Evolutionary conservation across 2,113 vertebrate genomes (phyloP), one percentile per base, ranked within the genome.

Genomic region (Gambusia holbrooki): DNA sequence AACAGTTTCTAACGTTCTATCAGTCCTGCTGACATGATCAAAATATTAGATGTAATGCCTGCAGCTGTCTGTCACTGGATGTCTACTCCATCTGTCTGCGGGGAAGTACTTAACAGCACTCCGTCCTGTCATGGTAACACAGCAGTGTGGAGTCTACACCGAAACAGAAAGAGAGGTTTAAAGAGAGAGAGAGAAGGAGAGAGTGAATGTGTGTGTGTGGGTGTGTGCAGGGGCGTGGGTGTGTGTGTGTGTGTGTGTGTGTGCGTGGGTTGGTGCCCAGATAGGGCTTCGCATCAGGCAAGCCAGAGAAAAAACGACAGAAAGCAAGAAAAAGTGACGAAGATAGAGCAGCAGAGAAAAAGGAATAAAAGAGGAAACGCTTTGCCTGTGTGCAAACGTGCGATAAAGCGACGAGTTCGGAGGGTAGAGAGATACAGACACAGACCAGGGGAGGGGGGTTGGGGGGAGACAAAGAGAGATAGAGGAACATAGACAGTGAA

Each of bases 351-450:
- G 51, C 67, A 84, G 40, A 86, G 74, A 77, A 48, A 62, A 71
- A 64, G 88, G 78, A 83, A 88, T 81, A 86, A 78, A 86, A 79
- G 80, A 76, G 66, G 66, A 27, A 70, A 78, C 73, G 70, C 61
- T 0, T 42, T 17, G 85, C 71, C 74, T 84, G 77, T 89, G 87
- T 92, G 88, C 86, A 89, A 86, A 87, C 74, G 76, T 84, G 88
- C 82, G 83, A 90, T 85, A 88, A 90, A 89, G 80, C 22, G 4
- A 77, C 2, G 29, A 70, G 71, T 30, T 81, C 42, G 73, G 45
- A 54, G 73, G 68, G 73, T 65, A 68, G 69, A 67, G 62, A 81
- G 71, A 84, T 71, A 85, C 60, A 76, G 68, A 58, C 29, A 72
- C 15, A 35, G 25, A 66, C 19, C 17, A 19, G 45, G 45, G 17